Base-by-base conservation (phyloP, 37 sponge, comb jelly and placozoan species). In the Halichondria panicea region DNA sequence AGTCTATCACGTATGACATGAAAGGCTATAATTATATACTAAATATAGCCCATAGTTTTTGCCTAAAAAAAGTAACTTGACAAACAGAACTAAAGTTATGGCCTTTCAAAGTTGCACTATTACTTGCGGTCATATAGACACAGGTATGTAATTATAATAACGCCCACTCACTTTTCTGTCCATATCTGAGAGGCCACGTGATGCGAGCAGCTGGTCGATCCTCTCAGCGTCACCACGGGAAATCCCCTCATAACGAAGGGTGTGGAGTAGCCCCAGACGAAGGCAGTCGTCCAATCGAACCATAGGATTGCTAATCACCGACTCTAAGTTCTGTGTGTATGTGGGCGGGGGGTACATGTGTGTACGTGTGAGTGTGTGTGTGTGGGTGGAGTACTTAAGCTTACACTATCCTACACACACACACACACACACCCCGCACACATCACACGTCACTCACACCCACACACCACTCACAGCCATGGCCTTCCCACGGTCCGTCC, bases 181-280 rank as follows among this genome's bases (percentile, higher is more conserved):
- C 39, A 50, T 43, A 35, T 89, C 92, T 0, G 81, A 48, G 28
- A 88, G 32, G 30, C 87, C 92, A 21, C 87, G 48, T 9, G 62
- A 74, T 28, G 46, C 66, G 33, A 81, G 76, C 18, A 70, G 34
- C 43, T 67, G 69, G 46, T 72, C 56, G 1, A 77, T 33, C 34
- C 66, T 53, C 37, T 76, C 68, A 6, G 77, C 3, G 37, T 81
- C 88, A 31, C 59, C 58, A 1, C 46, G 32, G 19, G 64, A 55
- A 40, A 76, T 71, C 15, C 28, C 44, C 72, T 92, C 95, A 45
- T 98, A 95, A 31, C 95, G 86, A 24, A 98, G 64, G 56, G 68
- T 68, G 61, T 81, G 92, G 40, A 98, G 87, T 39, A 92, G 38
- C 9, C 65, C 89, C 37, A 98, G 74, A 9, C 95, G 78, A 35